A percentile compares a stretch with the other conserved stretches of the same genome.
phyloP scores from a whole-genome alignment of 2,113 vertebrate genomes.

The Orcinus orca region DNA sequence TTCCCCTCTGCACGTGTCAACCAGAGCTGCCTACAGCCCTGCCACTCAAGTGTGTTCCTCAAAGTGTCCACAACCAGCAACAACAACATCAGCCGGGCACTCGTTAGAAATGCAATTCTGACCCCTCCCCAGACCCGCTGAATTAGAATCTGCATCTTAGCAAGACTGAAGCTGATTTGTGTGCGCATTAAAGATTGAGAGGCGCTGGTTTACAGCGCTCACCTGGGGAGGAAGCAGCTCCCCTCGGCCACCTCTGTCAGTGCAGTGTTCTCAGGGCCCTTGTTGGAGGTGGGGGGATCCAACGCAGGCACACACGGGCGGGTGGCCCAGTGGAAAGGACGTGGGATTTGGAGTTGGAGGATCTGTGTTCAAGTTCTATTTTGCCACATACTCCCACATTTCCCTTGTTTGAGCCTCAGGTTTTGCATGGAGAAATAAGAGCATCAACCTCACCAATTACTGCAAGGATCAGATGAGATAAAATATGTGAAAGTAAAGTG shows the following conservation, averaged over 20 bases:
- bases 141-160: not conserved
- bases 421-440: not conserved
- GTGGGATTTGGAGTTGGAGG: not conserved
- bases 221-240: not conserved
- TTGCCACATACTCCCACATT: not conserved
- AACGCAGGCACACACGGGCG: no score
- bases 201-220: not conserved
- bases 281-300: fast-evolving
- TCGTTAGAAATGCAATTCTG: not conserved
- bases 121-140: not conserved
- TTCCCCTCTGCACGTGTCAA: not conserved
- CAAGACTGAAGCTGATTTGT: not conserved
- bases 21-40: not conserved
- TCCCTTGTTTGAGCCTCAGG: not conserved
- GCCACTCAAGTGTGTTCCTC: not conserved
- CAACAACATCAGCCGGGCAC: not conserved
- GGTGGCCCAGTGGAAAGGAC: not conserved
- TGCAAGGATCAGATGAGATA: not conserved
- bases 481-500: not conserved
- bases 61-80: not conserved
- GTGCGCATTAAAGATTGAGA: not conserved
- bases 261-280: not conserved
- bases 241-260: not conserved
- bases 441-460: not conserved
- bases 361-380: not conserved